Evolutionary conservation across 2,888 invertebrate species (phyloP), one percentile per base, ranked within the genome.

Genomic region (Trissoscelio sp.): DNA sequence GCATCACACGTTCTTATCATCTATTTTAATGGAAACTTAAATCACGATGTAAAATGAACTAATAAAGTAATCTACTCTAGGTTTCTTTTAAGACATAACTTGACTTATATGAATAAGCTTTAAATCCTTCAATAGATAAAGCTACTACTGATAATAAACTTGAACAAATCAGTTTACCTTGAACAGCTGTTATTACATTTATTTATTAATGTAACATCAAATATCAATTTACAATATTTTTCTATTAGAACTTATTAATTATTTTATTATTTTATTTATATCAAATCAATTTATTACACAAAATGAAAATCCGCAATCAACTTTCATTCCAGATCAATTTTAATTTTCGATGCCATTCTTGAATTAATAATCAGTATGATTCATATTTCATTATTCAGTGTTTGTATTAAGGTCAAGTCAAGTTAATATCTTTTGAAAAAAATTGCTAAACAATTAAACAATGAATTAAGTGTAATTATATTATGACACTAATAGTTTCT

Each of bases 341-440:
- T 24, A 16, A 3, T 11, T 37, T 39, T 51, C 3, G 5, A 37
- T 70, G 48, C 24, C 70, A 48, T 51, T 22, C 12, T 48, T 60
- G 51, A 60, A 58, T 70, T 48, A 44, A 14, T 57, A 70, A 70
- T 70, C 51, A 70, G 39, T 39, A 31, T 70, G 58, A 70, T 22
- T 70, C 58, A 70, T 28, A 14, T 22, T 28, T 48, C 39, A 70
- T 51, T 58, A 48, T 60, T 24, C 48, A 58, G 6, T 58, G 14
- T 48, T 70, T 70, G 22, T 46, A 58, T 58, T 69, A 39, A 69
- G 69, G 69, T 69, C 44, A 69, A 57, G n/a, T n/a, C n/a, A 16
- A 58, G n/a, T 39, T 11, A 6, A 11, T 39, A 31, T 58, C 20
- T 31, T 58, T 37, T 20, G 37, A 7, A 39, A 39, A 39, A 1